Percentiles rank a stretch among this genome's conserved stretches.
Evolutionary conservation across 2,797 vertebrate genomes (phyloP).

Genomic region (Mus spretus): DNA sequence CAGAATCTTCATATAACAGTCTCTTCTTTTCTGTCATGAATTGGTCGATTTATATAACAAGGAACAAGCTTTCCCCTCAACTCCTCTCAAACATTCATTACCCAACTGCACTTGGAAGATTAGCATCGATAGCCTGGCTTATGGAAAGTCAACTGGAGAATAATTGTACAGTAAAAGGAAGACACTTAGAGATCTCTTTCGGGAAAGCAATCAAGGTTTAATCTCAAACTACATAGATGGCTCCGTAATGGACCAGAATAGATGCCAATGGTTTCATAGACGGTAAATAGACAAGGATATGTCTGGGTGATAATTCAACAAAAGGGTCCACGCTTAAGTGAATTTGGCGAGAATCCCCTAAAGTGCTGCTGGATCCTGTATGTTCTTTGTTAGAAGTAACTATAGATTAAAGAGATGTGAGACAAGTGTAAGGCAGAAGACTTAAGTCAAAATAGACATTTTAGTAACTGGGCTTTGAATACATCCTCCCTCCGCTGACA

Average conservation of each 20-base stretch:
- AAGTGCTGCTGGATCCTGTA: slow-evolving; percentile 76
- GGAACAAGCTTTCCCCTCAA: background rate
- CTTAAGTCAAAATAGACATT: slow-evolving; percentile 81
- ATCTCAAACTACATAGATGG: slow-evolving; percentile 41
- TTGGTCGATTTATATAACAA: background rate
- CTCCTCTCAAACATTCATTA: slow-evolving; percentile 1
- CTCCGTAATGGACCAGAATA: slow-evolving; percentile 66
- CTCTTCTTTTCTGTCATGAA: slow-evolving; percentile 38
- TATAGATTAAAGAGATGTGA: slow-evolving; percentile 74
- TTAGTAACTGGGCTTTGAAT: slow-evolving; percentile 81
- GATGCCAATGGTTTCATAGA: slow-evolving; percentile 73
- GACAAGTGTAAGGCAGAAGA: slow-evolving; percentile 75
- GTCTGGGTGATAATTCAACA: slow-evolving; percentile 33
- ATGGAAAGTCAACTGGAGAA: slow-evolving; percentile 39
- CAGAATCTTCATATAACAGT: background rate
- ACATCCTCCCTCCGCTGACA: slow-evolving; percentile 69
- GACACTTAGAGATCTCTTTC: background rate
- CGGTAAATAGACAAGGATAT: slow-evolving; percentile 56
- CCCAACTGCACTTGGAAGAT: slow-evolving; percentile 19
- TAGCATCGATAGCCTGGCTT: background rate
- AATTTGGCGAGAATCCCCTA: slow-evolving; percentile 78
- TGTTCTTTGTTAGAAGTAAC: slow-evolving; percentile 68
- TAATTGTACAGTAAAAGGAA: background rate
- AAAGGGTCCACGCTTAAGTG: slow-evolving; percentile 74
- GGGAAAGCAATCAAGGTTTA: slow-evolving; percentile 11